These are phyloP conservation scores for Antennarius striatus DNA, from an alignment of 2,113 vertebrate genomes.

Conservation along the genomic window DNA sequence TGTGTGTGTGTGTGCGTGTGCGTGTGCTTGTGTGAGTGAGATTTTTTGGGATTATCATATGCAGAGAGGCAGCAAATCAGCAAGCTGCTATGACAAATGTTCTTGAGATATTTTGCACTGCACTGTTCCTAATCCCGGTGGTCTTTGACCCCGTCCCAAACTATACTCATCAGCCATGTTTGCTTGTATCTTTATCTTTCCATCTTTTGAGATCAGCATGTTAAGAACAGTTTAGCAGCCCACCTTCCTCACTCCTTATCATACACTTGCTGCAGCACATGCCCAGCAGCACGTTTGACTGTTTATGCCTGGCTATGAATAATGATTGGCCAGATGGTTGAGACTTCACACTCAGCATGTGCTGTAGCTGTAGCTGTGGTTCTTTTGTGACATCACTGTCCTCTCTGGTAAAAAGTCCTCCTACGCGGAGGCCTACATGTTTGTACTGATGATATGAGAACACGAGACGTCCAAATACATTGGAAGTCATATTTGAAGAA, in stretches of 20 bases:
- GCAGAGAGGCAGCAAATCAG: neutral
- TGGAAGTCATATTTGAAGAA: conserved; percentile 29
- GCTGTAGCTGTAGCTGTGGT: conserved; percentile 19
- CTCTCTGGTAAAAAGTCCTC: conserved; percentile 23
- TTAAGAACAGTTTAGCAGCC: conserved; percentile 25
- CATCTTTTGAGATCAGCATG: neutral
- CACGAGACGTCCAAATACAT: conserved; percentile 32
- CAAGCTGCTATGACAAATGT: neutral
- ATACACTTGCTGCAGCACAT: conserved; percentile 43
- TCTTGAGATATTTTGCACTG: neutral
- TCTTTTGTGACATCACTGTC: conserved; percentile 49
- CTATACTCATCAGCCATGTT: neutral
- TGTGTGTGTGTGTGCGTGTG: no score
- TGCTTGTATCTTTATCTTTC: neutral
- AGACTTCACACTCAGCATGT: conserved; percentile 64
- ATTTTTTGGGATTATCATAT: no score
- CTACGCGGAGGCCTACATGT: conserved; percentile 14
- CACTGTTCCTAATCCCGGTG: neutral
- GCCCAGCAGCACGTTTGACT: conserved; percentile 51
- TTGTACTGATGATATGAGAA: conserved; percentile 12
- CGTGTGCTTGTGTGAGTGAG: no score
- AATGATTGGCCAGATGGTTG: conserved; percentile 68
- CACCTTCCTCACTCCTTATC: conserved; percentile 12
- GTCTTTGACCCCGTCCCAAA: conserved; percentile 2
- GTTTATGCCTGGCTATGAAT: conserved; percentile 59